Evolutionary conservation across 2,888 invertebrate genomes (phyloP).

Genomic region (Stenodema calcarata): DNA sequence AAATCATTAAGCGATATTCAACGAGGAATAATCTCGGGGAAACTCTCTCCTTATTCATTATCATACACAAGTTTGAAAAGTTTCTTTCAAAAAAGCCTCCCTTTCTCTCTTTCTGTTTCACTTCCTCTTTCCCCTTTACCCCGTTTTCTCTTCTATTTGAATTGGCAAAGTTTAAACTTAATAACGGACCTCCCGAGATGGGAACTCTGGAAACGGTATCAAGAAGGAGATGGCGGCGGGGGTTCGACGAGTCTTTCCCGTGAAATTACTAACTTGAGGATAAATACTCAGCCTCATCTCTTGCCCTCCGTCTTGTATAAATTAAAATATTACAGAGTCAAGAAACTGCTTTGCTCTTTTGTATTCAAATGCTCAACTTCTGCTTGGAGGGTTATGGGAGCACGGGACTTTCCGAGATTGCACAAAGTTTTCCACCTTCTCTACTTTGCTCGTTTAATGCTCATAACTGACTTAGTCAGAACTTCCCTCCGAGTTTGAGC

Average conservation of each 20-base stretch:
- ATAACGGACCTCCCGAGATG: conserved; percentile 38
- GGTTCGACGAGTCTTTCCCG: conserved; percentile 32
- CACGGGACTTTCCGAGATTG: not conserved
- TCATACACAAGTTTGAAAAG: conserved; percentile 53
- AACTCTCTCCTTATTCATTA: conserved; percentile 51
- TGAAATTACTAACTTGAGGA: conserved; percentile 54
- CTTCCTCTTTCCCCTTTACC: conserved; percentile 24
- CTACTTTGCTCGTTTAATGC: not conserved
- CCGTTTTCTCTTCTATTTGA: conserved; percentile 38
- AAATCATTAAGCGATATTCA: conserved; percentile 52
- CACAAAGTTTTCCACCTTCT: conserved; percentile 5
- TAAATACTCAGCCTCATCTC: conserved; percentile 49
- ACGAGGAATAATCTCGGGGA: conserved; percentile 42
- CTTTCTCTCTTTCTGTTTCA: conserved; percentile 19
- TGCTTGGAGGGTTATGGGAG: not conserved
- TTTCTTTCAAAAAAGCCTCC: conserved; percentile 11
- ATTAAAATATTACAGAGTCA: conserved; percentile 50
- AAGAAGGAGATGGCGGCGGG: not conserved
- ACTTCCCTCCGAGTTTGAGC: not conserved
- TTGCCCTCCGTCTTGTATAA: conserved; percentile 27
- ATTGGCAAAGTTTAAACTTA: conserved; percentile 51
- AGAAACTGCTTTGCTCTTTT: conserved; percentile 42
- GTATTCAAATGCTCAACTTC: conserved; percentile 49
- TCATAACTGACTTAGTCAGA: conserved; percentile 12
- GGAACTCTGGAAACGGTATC: not conserved